Percentiles rank a stretch among this genome's conserved stretches.
Conservation (phyloP, 2,797 vertebrate genomes). For the Gallinago solitaria region DNA sequence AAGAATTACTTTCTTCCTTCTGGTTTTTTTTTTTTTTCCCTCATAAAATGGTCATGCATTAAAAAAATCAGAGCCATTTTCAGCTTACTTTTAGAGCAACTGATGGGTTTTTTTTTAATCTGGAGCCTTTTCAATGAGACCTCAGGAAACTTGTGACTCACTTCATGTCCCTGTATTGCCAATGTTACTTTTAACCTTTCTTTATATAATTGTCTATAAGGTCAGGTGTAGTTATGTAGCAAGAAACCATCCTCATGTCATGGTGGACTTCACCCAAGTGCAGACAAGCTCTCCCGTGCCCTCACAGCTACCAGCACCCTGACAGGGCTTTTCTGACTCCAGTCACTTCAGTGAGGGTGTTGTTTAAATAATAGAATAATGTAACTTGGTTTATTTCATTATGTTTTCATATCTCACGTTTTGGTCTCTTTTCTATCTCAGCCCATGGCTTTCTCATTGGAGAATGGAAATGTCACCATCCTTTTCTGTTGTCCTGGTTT, state of each 20-base stretch:
- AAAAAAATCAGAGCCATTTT: not conserved
- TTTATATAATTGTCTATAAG: not conserved
- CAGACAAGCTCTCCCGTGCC: not conserved
- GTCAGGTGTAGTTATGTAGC: not conserved
- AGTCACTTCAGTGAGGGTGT: not conserved
- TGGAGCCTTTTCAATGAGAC: not conserved
- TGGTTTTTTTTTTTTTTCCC: no score
- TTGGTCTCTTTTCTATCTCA: not conserved
- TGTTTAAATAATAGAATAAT: not conserved
- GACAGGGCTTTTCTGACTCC: not conserved
- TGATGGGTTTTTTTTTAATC: not conserved
- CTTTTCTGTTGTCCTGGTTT: not conserved
- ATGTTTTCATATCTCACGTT: not conserved
- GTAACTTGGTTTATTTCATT: not conserved
- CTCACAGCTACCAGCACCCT: not conserved
- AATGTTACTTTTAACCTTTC: not conserved
- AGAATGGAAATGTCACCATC: not conserved
- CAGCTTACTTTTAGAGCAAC: not conserved
- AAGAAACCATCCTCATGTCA: not conserved
- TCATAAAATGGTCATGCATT: not conserved
- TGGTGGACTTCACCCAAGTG: not conserved
- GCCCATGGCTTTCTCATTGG: not conserved
- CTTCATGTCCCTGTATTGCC: not conserved
- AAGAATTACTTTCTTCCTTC: not conserved
- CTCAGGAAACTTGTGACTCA: not conserved